Evolutionary conservation across 2,113 vertebrate species (phyloP).

Genomic region (Mastomys natalensis): DNA sequence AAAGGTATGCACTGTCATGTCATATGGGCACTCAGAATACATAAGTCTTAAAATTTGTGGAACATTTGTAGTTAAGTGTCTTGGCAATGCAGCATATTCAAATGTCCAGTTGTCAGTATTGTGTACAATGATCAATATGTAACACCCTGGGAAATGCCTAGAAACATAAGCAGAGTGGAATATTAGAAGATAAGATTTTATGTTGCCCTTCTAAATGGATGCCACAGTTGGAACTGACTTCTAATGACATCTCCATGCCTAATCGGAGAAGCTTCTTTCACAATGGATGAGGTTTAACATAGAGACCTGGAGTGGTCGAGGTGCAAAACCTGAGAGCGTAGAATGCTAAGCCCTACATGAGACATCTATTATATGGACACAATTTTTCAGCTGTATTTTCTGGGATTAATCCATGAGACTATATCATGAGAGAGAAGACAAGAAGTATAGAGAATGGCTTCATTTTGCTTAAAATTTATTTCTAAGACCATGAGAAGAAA

Average conservation of each 20-base stretch:
- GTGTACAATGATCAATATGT: neutral
- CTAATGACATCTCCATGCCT: neutral
- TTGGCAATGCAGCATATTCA: neutral
- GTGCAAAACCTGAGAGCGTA: neutral
- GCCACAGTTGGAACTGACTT: neutral
- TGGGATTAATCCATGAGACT: neutral
- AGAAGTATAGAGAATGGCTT: neutral
- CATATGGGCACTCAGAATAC: neutral
- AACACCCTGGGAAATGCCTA: neutral
- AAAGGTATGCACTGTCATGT: neutral
- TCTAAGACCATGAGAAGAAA: neutral
- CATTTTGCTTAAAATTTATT: conserved; percentile 4
- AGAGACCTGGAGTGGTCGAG: neutral
- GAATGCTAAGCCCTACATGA: too few relatives aligned
- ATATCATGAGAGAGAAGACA: neutral
- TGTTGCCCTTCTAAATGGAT: neutral
- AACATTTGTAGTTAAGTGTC: neutral
- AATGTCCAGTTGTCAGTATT: neutral
- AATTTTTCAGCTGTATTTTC: neutral
- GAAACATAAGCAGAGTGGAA: neutral
- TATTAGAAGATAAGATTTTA: neutral
- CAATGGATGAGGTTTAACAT: neutral
- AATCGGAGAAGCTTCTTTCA: neutral
- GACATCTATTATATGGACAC: neutral
- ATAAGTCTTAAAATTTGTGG: neutral